phyloP scores from a whole-genome alignment of 2,113 vertebrate species.

The Alectura lathami region DNA sequence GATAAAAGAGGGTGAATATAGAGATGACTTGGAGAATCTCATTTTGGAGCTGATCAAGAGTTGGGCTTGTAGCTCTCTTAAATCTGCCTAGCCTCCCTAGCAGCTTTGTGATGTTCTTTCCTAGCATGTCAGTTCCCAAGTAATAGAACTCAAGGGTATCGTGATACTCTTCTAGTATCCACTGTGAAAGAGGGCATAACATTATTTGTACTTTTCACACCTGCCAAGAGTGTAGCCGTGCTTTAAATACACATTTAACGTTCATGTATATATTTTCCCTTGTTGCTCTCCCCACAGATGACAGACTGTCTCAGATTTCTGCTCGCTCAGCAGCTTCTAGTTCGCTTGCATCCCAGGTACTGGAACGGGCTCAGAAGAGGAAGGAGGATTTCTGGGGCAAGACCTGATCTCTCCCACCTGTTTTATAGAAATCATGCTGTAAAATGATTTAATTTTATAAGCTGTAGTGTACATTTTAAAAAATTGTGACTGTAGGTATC shows the following conservation, averaged over 20 bases:
- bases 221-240: neutral
- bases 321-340: constrained; percentile 84
- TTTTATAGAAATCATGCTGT: neutral
- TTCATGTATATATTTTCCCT: neutral
- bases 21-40: neutral
- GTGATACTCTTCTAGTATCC: neutral
- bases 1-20: neutral
- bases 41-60: neutral
- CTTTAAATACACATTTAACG: neutral
- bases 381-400: constrained; percentile 86
- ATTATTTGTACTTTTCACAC: neutral
- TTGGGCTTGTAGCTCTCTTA: neutral
- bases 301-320: constrained; percentile 86
- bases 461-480: neutral
- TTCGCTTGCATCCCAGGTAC: constrained; percentile 81
- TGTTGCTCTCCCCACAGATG: constrained; percentile 69
- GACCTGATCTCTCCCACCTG: constrained; percentile 45
- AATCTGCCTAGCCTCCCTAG: neutral
- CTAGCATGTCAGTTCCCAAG: neutral
- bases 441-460: neutral
- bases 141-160: neutral
- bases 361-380: constrained; percentile 85
- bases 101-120: neutral
- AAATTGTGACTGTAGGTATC: neutral
- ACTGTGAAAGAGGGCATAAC: neutral